Percentiles rank a stretch among this genome's conserved stretches.
phyloP scores from a whole-genome alignment of 2,113 vertebrate genomes.

The Proteles cristata region DNA sequence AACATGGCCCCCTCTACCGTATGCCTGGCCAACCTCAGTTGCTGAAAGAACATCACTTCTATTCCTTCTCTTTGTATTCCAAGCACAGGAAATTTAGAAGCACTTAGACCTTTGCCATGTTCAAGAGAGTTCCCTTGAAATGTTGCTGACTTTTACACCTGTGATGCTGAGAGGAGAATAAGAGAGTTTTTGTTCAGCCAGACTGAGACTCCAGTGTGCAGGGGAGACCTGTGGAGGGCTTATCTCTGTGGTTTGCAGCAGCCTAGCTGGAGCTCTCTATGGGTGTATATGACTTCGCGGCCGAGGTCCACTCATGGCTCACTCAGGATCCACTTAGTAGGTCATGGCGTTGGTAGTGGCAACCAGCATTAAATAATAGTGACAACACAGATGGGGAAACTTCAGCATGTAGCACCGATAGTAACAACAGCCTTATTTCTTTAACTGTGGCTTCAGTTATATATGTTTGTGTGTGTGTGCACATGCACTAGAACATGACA shows the following conservation, averaged over 20 bases:
- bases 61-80: slow-evolving; percentile 57
- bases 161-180: slow-evolving; percentile 11
- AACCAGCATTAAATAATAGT: neutral
- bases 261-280: neutral
- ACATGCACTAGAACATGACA: neutral
- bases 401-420: neutral
- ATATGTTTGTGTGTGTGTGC: neutral
- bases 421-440: slow-evolving; percentile 19
- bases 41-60: slow-evolving; percentile 33
- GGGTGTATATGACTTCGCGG: neutral
- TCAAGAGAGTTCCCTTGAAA: slow-evolving; percentile 53
- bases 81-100: slow-evolving; percentile 50
- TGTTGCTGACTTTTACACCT: slow-evolving; percentile 48
- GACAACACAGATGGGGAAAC: neutral
- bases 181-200: slow-evolving; percentile 17
- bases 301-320: neutral
- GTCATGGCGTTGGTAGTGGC: neutral
- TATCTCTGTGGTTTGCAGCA: neutral
- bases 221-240: neutral
- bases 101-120: slow-evolving; percentile 44
- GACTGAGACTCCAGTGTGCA: neutral
- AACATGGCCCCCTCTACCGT: neutral
- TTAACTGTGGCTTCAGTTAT: neutral
- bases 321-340: neutral
- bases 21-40: neutral